phyloP scores from a whole-genome alignment of 2,888 invertebrate species.

The Dasysyrphus albostriatus region DNA sequence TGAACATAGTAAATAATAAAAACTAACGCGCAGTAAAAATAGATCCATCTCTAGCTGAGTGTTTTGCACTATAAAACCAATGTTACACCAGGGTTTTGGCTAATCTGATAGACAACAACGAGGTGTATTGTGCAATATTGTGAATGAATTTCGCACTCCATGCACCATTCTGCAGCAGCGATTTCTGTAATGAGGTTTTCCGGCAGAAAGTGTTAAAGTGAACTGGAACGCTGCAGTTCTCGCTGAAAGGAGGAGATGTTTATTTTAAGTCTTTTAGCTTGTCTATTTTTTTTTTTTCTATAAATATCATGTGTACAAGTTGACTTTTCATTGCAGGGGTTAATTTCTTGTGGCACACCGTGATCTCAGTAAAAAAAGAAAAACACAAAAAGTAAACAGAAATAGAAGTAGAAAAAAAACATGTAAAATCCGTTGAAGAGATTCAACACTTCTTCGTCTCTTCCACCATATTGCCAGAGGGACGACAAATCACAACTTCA shows the following conservation, averaged over 20 bases:
- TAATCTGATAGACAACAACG: constrained; percentile 7
- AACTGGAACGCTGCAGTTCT: not conserved
- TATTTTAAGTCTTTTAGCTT: constrained; percentile 26
- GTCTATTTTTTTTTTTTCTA: constrained; percentile 41
- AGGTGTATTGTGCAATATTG: constrained; percentile 42
- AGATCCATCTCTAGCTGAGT: constrained; percentile 12
- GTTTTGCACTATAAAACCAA: constrained; percentile 21
- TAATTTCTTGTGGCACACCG: constrained; percentile 68
- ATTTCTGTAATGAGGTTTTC: constrained; percentile 56
- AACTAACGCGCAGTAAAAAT: not conserved
- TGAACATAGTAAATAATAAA: constrained; percentile 13
- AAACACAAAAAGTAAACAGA: constrained; percentile 52
- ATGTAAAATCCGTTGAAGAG: constrained; percentile 28
- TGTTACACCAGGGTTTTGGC: constrained; percentile 24
- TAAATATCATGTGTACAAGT: constrained; percentile 55
- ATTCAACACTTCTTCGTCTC: not conserved
- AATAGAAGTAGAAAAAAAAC: constrained; percentile 43
- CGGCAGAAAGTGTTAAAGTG: constrained; percentile 9
- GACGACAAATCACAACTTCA: constrained; percentile 16
- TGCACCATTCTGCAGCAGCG: not conserved
- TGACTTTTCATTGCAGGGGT: constrained; percentile 54
- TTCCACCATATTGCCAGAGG: not conserved
- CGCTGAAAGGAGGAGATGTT: not conserved
- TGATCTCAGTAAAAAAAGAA: constrained; percentile 49
- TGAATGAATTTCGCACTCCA: constrained; percentile 62